Evolutionary conservation across 2,113 vertebrate genomes (phyloP).

Genomic region (Pseudorhombus dupliciocellatus): DNA sequence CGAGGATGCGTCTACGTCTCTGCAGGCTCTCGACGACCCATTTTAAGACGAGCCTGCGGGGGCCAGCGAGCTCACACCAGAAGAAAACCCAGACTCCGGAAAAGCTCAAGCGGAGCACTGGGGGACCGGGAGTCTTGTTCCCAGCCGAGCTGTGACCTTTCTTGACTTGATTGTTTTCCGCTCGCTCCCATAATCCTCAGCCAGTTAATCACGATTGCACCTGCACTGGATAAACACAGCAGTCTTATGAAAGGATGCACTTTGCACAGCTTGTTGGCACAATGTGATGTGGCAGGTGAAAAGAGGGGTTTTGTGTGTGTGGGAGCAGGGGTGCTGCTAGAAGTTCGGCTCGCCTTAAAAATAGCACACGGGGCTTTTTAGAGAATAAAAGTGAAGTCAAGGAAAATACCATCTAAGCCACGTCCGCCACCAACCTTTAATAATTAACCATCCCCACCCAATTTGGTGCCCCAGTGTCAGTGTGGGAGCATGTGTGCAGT

Average conservation of each 20-base stretch:
- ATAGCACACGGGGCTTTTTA: background rate
- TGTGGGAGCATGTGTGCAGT: conserved; percentile 14
- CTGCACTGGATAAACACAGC: conserved; percentile 41
- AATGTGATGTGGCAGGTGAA: conserved; percentile 25
- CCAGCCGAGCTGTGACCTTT: conserved; percentile 74
- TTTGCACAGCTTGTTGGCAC: conserved; percentile 31
- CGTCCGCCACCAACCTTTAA: background rate
- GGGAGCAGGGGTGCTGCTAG: background rate
- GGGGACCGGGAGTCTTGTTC: conserved; percentile 17
- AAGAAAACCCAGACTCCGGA: conserved; percentile 38
- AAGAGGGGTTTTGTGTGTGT: conserved; percentile 1
- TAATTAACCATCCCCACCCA: conserved; percentile 23
- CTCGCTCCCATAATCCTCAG: conserved; percentile 60
- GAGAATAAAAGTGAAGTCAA: background rate
- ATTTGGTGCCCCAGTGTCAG: background rate
- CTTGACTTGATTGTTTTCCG: conserved; percentile 63
- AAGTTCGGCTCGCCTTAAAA: background rate
- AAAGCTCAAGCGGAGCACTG: conserved; percentile 40
- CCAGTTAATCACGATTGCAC: conserved; percentile 62
- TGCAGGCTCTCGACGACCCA: conserved; percentile 43
- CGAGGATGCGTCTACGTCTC: conserved; percentile 36
- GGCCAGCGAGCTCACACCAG: conserved; percentile 44
- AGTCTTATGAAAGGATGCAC: conserved; percentile 34
- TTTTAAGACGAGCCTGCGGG: conserved; percentile 53
- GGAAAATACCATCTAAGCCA: background rate